Base-by-base conservation (phyloP, 2,113 vertebrate species). In the Anser cygnoides region DNA sequence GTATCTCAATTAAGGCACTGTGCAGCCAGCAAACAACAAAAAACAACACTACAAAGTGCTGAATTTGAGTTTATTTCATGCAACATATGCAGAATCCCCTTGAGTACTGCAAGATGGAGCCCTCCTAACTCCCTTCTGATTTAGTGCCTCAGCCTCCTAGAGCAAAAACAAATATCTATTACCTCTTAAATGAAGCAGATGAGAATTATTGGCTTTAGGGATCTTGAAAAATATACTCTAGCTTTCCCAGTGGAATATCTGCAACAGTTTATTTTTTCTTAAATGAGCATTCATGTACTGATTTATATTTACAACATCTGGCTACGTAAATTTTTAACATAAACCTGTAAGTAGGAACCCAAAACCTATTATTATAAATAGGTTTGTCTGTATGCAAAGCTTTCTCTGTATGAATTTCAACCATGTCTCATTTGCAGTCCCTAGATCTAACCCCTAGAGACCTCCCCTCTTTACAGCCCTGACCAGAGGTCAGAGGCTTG, bases 111-210 rank as follows among this genome's bases (percentile, higher is more conserved):
- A 84, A 84, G 83, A 93, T 52, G 57, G 57, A 90, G 68, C 78
- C 61, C 39, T 94, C 46, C 54, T 84, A 87, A 91, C 44, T 95
- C 89, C 95, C 77, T 87, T 91, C 70, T 90, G 89, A 90, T 90
- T 92, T 94, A 80, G 35, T 73, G 54, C 35, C 71, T 84, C 54
- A 3, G 1, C 29, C 57, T 94, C 54, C 77, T 49, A 79, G 49
- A 82, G 54, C 29, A 89, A 93, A 94, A 82, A 1, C 84, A 96
- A 96, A 89, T 87, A 94, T 61, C 43, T 90, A 59, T 92, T 90
- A 92, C 90, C 82, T 78, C 61, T 84, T 94, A 96, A 96, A 96
- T 84, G 84, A 96, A 94, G 70, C 58, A 93, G 62, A 89, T 33
- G 58, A 90, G 31, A 92, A 87, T 89, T 89, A 41, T 62, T 58